A percentile compares a stretch with the other conserved stretches of the same genome.
Evolutionary conservation across 35 echinoderm and acorn worm genomes (phyloP).

Genomic region (Apostichopus californicus): DNA sequence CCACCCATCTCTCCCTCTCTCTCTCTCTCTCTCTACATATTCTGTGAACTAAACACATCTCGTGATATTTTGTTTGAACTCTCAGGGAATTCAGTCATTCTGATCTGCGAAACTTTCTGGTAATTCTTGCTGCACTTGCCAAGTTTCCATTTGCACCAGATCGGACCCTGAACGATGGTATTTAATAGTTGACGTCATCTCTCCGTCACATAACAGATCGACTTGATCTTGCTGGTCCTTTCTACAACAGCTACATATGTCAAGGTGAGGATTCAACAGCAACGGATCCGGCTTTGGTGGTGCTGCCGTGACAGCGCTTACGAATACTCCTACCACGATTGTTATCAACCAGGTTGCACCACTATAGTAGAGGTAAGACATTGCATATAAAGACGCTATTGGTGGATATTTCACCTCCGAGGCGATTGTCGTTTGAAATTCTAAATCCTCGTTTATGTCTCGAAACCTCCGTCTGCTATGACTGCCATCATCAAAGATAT

Average conservation of each 20-base stretch:
- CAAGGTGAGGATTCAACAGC: slow-evolving; percentile 28
- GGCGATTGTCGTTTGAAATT: not conserved
- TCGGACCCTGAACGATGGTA: not conserved
- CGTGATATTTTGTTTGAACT: too few relatives aligned
- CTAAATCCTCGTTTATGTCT: not conserved
- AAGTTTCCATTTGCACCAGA: slow-evolving; percentile 14
- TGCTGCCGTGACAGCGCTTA: slow-evolving; percentile 40
- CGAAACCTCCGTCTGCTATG: not conserved
- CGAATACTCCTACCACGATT: slow-evolving; percentile 12
- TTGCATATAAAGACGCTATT: slow-evolving; percentile 16
- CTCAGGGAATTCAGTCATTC: not conserved
- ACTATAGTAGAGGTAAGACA: slow-evolving; percentile 58
- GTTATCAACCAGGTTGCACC: slow-evolving; percentile 32
- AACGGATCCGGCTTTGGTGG: not conserved
- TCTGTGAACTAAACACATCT: too few relatives aligned
- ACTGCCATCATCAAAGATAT: not conserved
- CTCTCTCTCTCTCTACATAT: too few relatives aligned
- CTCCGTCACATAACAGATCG: not conserved
- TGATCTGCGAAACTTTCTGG: not conserved
- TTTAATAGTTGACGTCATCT: not conserved
- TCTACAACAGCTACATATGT: slow-evolving; percentile 17
- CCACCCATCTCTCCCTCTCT: too few relatives aligned
- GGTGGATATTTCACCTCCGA: not conserved
- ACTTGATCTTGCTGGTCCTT: not conserved
- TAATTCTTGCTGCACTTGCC: not conserved